These are phyloP conservation scores for Invenusta paracnida DNA, from an alignment of 2,888 invertebrate species.

Conservation along the genomic window DNA sequence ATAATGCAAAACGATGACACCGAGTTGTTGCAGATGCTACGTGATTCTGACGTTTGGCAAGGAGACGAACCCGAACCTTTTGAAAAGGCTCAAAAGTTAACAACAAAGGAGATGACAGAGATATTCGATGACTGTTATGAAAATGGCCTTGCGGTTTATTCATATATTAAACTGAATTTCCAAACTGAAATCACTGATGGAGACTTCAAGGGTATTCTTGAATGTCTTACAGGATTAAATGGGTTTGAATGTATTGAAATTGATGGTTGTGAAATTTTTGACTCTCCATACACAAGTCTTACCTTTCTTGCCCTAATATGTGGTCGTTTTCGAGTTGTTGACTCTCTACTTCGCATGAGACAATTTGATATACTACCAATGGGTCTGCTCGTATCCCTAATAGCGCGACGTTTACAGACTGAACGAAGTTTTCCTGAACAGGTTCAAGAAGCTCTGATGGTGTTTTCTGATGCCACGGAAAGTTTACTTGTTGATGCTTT, in stretches of 20 bases:
- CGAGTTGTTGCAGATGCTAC: conserved; percentile 7
- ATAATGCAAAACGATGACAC: conserved; percentile 35
- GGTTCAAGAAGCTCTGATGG: background rate
- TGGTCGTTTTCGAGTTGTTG: conserved; percentile 37
- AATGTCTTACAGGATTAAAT: conserved; percentile 10
- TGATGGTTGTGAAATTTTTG: conserved; percentile 22
- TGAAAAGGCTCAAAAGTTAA: conserved; percentile 27
- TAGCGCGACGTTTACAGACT: background rate
- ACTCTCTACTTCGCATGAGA: conserved; percentile 27
- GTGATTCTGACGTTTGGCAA: conserved; percentile 30
- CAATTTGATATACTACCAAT: conserved; percentile 40
- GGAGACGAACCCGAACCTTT: background rate
- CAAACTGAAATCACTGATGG: background rate
- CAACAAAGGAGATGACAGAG: background rate
- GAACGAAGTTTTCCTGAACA: conserved; percentile 22
- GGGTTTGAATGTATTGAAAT: background rate
- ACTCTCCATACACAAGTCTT: background rate
- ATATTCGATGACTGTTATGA: conserved; percentile 38
- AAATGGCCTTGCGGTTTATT: conserved; percentile 38
- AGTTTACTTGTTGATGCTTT: conserved; percentile 25
- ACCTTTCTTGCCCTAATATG: conserved; percentile 31
- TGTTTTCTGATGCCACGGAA: conserved; percentile 1
- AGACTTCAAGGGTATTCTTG: conserved; percentile 24
- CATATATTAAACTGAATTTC: conserved; percentile 20
- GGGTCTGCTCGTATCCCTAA: background rate